A percentile compares a stretch with the other conserved stretches of the same genome.
These are phyloP conservation scores for Melanotaenia pygmaea DNA, from an alignment of 2,797 vertebrate species.

Conservation along the genomic window DNA sequence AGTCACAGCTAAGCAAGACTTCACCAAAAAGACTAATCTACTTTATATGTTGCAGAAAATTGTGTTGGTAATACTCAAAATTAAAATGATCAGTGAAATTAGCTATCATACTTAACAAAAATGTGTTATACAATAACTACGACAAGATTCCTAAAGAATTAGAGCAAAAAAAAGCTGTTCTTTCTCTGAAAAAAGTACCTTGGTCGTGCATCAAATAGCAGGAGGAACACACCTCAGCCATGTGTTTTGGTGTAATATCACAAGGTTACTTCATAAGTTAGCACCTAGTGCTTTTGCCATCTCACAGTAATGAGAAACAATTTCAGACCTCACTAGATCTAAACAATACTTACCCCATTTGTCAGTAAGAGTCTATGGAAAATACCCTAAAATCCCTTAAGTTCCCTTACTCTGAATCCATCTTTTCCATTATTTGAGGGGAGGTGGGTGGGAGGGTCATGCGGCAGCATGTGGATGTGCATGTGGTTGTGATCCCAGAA, in stretches of 20 bases:
- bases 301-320: conserved; percentile 68
- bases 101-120: conserved; percentile 53
- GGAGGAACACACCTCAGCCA: conserved; percentile 41
- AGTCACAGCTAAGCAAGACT: conserved; percentile 52
- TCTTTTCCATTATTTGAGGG: conserved; percentile 34
- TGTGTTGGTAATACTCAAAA: conserved; percentile 60
- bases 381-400: conserved; percentile 46
- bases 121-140: conserved; percentile 84
- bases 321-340: conserved; percentile 70
- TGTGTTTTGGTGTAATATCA: conserved; percentile 42
- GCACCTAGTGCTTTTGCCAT: conserved; percentile 67
- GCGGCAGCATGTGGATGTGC: conserved; percentile 39
- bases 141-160: conserved; percentile 68
- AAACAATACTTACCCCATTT: conserved; percentile 50
- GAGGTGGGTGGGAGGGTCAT: conserved; percentile 36
- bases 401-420: conserved; percentile 35
- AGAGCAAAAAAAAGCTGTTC: conserved; percentile 58
- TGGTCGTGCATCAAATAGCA: conserved; percentile 56
- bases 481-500: conserved; percentile 49
- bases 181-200: conserved; percentile 43
- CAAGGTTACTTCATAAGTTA: conserved; percentile 48
- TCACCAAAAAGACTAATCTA: conserved; percentile 56
- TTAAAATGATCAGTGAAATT: conserved; percentile 54
- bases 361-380: conserved; percentile 57
- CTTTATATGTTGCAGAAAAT: conserved; percentile 42